A percentile compares a stretch with the other conserved stretches of the same genome.
Evolutionary conservation across 2,888 invertebrate species (phyloP).

Genomic region (Bellardia pandia): DNA sequence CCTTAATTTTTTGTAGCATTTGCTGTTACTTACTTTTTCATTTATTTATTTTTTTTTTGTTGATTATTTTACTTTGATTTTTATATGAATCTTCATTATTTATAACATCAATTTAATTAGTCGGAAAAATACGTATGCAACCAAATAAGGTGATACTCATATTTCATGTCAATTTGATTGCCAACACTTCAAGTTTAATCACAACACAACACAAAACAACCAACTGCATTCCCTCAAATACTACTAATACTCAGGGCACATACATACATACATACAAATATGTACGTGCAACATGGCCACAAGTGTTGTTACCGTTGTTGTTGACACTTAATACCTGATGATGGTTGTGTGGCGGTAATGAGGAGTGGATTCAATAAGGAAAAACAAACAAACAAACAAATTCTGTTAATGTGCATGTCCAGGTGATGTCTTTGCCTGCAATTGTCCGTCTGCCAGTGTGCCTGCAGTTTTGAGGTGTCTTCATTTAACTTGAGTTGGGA

Average conservation of each 20-base stretch:
- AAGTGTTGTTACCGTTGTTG: conserved; percentile 40
- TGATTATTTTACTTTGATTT: conserved; percentile 45
- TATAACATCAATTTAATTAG: conserved; percentile 73
- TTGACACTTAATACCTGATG: conserved; percentile 38
- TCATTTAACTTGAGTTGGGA: conserved; percentile 48
- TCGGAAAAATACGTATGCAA: conserved; percentile 62
- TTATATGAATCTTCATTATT: conserved; percentile 69
- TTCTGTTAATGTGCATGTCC: conserved; percentile 63
- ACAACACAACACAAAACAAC: conserved; percentile 66
- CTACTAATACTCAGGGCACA: conserved; percentile 25
- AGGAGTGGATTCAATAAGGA: conserved; percentile 38
- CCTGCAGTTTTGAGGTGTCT: conserved; percentile 38
- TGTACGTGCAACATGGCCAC: conserved; percentile 43
- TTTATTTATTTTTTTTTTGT: conserved; percentile 11
- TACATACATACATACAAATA: conserved; percentile 21
- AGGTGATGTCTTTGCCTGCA: conserved; percentile 6
- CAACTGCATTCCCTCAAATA: conserved; percentile 39
- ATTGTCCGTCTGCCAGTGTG: background rate
- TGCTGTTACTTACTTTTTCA: conserved; percentile 14
- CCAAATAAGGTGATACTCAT: conserved; percentile 70
- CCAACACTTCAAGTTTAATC: conserved; percentile 73
- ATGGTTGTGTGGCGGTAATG: conserved; percentile 54
- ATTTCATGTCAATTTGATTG: conserved; percentile 74
- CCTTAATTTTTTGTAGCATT: background rate
- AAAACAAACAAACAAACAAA: background rate